A percentile compares a stretch with the other conserved stretches of the same genome.
Conservation (phyloP, 2,113 vertebrate genomes). For the Peromyscus leucopus region DNA sequence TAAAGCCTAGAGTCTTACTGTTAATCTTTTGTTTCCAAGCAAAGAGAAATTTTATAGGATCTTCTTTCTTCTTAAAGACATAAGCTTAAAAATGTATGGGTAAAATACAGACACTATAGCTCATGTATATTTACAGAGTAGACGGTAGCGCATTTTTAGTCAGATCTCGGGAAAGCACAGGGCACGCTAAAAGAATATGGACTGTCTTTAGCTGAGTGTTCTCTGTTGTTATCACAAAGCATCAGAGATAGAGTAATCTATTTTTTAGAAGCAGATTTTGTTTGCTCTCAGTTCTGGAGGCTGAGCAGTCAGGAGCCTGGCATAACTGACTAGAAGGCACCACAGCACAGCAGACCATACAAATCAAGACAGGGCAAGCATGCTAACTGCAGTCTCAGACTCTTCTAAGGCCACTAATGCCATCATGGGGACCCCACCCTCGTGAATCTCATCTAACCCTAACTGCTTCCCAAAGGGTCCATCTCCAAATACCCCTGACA, state of each 20-base stretch:
- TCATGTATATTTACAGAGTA: conserved; percentile 50
- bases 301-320: not conserved
- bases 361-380: not conserved
- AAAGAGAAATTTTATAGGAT: conserved; percentile 72
- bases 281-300: not conserved
- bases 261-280: not conserved
- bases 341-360: not conserved
- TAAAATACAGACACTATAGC: conserved; percentile 20
- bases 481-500: not conserved
- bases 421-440: not conserved
- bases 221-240: not conserved
- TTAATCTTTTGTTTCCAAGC: conserved; percentile 75
- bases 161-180: not conserved
- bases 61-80: conserved; percentile 54
- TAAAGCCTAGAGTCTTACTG: conserved; percentile 67
- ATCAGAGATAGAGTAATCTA: not conserved
- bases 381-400: not conserved
- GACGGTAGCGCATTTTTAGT: not conserved
- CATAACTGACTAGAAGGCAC: not conserved
- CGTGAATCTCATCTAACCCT: not conserved
- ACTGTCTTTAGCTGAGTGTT: not conserved
- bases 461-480: not conserved
- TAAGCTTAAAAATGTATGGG: conserved; percentile 58
- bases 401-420: not conserved
- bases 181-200: not conserved